Conservation (phyloP, 2,113 vertebrate genomes). For the Thamnaconus septentrionalis region DNA sequence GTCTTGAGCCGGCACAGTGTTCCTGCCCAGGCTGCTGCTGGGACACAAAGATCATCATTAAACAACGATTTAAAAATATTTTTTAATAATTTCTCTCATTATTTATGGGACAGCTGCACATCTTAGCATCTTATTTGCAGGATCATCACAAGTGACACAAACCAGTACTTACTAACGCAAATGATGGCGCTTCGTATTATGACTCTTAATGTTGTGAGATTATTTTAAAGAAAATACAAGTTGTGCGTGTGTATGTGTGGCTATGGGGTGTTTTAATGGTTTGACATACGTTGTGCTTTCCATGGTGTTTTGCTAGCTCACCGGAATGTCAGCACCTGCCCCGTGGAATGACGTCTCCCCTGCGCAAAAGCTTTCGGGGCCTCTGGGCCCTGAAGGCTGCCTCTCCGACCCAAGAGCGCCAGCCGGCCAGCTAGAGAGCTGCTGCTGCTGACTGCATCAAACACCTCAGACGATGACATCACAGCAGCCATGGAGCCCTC, state of each 20-base stretch:
- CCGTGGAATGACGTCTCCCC: slow-evolving; percentile 70
- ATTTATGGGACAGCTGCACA: too few species aligned
- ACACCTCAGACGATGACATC: slow-evolving; percentile 47
- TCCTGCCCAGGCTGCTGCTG: slow-evolving; percentile 66
- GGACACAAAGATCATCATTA: too few species aligned
- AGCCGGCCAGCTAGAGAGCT: neutral
- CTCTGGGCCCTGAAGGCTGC: slow-evolving; percentile 66
- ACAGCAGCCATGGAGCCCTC: slow-evolving; percentile 12
- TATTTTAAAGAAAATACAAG: too few species aligned
- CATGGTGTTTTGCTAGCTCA: slow-evolving; percentile 19
- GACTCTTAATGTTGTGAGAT: too few species aligned
- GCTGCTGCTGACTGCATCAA: slow-evolving; percentile 29
- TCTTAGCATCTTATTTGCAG: too few species aligned
- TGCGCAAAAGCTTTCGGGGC: slow-evolving; percentile 41
- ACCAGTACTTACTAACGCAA: too few species aligned
- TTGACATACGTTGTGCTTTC: neutral
- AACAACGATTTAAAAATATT: too few species aligned
- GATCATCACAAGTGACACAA: too few species aligned
- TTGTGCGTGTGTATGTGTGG: neutral
- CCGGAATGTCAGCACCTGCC: slow-evolving; percentile 58
- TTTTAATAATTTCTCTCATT: too few species aligned
- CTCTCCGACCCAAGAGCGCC: slow-evolving; percentile 50
- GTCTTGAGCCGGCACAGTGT: slow-evolving; percentile 43
- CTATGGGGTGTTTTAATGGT: neutral
- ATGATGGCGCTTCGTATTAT: too few species aligned